These are phyloP conservation scores for Meloidogyne exigua DNA, from an alignment of 1,140 invertebrate species.

Conservation along the genomic window DNA sequence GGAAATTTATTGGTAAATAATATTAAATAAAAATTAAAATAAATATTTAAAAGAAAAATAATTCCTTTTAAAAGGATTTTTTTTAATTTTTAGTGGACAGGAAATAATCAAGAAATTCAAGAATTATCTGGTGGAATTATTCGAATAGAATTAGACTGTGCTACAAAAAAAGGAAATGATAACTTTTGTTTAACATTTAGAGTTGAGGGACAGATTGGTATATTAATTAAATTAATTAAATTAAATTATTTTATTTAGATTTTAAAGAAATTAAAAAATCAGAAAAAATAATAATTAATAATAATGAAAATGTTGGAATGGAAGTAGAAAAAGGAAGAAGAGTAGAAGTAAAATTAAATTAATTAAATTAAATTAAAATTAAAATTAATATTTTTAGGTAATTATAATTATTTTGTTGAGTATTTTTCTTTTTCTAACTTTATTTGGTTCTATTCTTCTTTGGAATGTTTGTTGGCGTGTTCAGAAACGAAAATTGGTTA, in stretches of 20 bases:
- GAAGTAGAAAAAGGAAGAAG: slow-evolving; percentile 21
- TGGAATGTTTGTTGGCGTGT: slow-evolving; percentile 55
- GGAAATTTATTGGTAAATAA: slow-evolving; percentile 1
- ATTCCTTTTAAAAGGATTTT: background rate
- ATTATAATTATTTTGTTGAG: slow-evolving; percentile 49
- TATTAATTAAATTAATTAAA: background rate
- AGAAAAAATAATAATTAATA: background rate
- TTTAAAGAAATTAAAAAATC: background rate
- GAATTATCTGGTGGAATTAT: slow-evolving; percentile 35
- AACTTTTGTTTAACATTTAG: slow-evolving; percentile 42
- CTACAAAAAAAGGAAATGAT: slow-evolving; percentile 14
- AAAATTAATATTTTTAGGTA: slow-evolving; percentile 34
- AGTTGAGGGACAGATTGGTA: slow-evolving; percentile 39
- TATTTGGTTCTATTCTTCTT: slow-evolving; percentile 44
- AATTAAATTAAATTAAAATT: background rate
- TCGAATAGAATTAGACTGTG: slow-evolving; percentile 35
- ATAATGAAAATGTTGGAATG: background rate
- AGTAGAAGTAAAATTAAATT: background rate
- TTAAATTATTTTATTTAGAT: slow-evolving; percentile 5
- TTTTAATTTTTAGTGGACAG: slow-evolving; percentile 42
- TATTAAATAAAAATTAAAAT: too few species aligned
- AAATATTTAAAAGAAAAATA: background rate
- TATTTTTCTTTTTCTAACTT: slow-evolving; percentile 43
- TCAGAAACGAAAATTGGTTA: slow-evolving; percentile 46
- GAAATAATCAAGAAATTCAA: slow-evolving; percentile 30